Evolutionary conservation across 2,888 invertebrate species (phyloP), one percentile per base, ranked within the genome.

Genomic region (Cephalotes varians): DNA sequence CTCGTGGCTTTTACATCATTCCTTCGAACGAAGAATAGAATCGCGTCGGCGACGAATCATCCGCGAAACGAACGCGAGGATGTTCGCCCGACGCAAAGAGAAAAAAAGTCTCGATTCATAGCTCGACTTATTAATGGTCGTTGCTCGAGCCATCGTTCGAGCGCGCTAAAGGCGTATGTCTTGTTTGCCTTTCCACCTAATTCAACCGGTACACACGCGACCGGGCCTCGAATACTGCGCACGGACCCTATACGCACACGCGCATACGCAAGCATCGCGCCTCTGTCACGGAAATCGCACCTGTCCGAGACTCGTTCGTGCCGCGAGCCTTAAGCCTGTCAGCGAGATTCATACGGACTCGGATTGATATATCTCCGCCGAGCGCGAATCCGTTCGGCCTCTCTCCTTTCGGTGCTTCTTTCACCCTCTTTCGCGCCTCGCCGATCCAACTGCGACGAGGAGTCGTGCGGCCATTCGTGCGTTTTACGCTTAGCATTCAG

Each of bases 261-360:
- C n/a, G 12, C 40, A 40, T 60, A 56, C n/a, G n/a, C 15, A 31
- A 54, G 37, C 65, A 73, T 81, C 62, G 69, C 80, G 73, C 76
- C 88, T 89, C 91, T 90, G 90, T 92, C 91, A 91, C 85, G 87
- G 81, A 86, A 89, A 87, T 90, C 92, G 90, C 92, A 92, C 91
- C 92, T 92, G 92, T 92, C 91, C 88, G 65, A 86, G 86, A 83
- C 89, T 88, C 87, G 90, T 92, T 86, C 90, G 87, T 86, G 84
- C 87, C 89, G 88, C 87, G 86, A 89, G 89, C 89, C 86, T 91
- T 87, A 91, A 91, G 91, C 91, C 92, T 92, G 92, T 92, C 91
- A 91, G 82, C 91, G 89, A 87, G 92, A 91, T 92, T 91, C 91
- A 91, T 91, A 90, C 88, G 84, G 86, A 91, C 91, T 90, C 86